A percentile compares a stretch with the other conserved stretches of the same genome.
Evolutionary conservation across 1,140 invertebrate genomes (phyloP).

Genomic region (Branchinecta lynchi): DNA sequence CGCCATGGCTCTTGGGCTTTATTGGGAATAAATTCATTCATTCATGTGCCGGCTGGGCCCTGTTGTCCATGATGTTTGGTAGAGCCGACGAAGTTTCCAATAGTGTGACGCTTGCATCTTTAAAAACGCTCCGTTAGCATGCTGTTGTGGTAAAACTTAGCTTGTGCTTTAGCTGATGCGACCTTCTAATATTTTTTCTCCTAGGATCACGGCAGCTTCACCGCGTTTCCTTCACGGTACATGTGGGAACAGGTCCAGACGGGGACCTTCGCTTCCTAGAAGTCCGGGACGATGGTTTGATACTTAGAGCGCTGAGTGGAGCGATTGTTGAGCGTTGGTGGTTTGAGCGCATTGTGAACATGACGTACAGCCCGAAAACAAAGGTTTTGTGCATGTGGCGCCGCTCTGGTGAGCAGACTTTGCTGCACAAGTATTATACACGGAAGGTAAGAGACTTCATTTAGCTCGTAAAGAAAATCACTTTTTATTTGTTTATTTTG

Average conservation of each 20-base stretch:
- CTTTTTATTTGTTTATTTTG: too few relatives aligned
- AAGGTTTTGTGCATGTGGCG: constrained; percentile 93
- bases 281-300: constrained; percentile 91
- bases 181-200: not conserved
- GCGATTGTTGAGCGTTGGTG: constrained; percentile 96
- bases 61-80: too few relatives aligned
- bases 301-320: constrained; percentile 78
- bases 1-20: too few relatives aligned
- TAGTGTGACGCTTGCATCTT: too few relatives aligned
- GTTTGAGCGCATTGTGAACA: constrained; percentile 97
- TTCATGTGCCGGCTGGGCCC: too few relatives aligned
- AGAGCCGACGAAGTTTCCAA: too few relatives aligned
- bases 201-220: constrained; percentile 71
- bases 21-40: too few relatives aligned
- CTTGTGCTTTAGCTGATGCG: too few relatives aligned
- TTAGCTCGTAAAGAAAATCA: too few relatives aligned
- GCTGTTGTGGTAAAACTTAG: too few relatives aligned
- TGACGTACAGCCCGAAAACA: constrained; percentile 98
- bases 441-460: constrained; percentile 58
- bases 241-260: constrained; percentile 74
- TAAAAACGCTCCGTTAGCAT: too few relatives aligned
- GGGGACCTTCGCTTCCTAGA: constrained; percentile 93
- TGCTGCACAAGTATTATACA: constrained; percentile 97
- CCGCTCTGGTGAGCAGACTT: constrained; percentile 69
- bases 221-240: constrained; percentile 93